phyloP scores from a whole-genome alignment of 1,140 invertebrate species.

The Drosophila ogumai region DNA sequence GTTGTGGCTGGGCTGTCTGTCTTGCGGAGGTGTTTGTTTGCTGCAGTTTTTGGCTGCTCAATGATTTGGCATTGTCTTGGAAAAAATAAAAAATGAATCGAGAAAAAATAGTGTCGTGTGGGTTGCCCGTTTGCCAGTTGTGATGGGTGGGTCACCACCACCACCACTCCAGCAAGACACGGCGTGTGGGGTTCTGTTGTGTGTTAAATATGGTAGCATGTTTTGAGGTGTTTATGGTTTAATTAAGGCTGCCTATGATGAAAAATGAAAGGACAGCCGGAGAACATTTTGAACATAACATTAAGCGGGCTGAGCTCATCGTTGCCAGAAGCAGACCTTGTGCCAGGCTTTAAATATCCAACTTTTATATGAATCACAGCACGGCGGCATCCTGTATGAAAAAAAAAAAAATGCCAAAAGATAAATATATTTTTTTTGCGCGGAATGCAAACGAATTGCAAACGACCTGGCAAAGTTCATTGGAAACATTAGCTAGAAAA shows the following conservation, averaged over 20 bases:
- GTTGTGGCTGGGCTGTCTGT: constrained; percentile 35
- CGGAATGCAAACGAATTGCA: constrained; percentile 72
- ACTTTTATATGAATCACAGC: constrained; percentile 41
- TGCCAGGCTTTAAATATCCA: constrained; percentile 42
- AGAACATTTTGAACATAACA: constrained; percentile 5
- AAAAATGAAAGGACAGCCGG: constrained; percentile 65
- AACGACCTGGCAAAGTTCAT: constrained; percentile 65
- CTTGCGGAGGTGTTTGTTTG: constrained; percentile 64
- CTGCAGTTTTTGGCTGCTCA: constrained; percentile 67
- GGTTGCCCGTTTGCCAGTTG: constrained; percentile 59
- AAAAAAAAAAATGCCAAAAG: constrained; percentile 22
- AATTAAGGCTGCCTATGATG: constrained; percentile 63
- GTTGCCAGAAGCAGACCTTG: constrained; percentile 43
- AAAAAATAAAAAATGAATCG: constrained; percentile 38
- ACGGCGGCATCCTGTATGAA: constrained; percentile 35
- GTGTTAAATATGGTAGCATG: constrained; percentile 74
- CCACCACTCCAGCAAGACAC: constrained; percentile 5
- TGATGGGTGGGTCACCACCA: constrained; percentile 37
- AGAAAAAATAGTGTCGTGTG: constrained; percentile 55
- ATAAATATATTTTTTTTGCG: constrained; percentile 21
- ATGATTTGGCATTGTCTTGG: constrained; percentile 72
- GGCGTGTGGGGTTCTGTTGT: constrained; percentile 47
- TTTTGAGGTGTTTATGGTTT: constrained; percentile 78
- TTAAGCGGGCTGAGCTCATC: constrained; percentile 32
- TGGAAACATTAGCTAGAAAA: constrained; percentile 66